A percentile compares a stretch with the other conserved stretches of the same genome.
These are phyloP conservation scores for Gobio gobio DNA, from an alignment of 2,113 vertebrate species.

Conservation along the genomic window DNA sequence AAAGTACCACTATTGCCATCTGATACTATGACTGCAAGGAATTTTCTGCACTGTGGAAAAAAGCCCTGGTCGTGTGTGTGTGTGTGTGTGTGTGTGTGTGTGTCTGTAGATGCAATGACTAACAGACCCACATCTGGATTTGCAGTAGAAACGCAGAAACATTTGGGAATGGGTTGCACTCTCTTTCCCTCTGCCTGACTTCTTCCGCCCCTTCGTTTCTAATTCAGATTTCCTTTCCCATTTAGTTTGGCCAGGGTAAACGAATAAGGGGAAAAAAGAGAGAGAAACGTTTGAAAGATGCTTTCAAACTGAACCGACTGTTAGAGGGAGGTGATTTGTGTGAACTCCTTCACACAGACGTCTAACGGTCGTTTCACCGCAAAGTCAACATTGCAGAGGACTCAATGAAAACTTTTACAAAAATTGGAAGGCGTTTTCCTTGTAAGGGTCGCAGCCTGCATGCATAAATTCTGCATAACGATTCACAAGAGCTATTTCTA, in stretches of 20 bases:
- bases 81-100: background rate
- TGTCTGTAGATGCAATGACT: conserved; percentile 34
- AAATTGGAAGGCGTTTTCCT: conserved; percentile 26
- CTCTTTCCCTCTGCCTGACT: conserved; percentile 33
- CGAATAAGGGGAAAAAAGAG: conserved; percentile 26
- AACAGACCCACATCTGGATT: conserved; percentile 62
- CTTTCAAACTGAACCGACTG: conserved; percentile 46
- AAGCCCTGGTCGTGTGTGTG: background rate
- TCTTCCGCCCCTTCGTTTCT: conserved; percentile 51
- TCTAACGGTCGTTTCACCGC: conserved; percentile 55
- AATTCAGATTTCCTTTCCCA: conserved; percentile 46
- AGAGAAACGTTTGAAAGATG: conserved; percentile 25
- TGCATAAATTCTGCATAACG: conserved; percentile 1
- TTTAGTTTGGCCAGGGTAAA: conserved; percentile 55
- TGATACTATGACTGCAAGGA: background rate
- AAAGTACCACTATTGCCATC: background rate
- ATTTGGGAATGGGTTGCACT: conserved; percentile 47
- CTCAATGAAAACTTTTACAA: conserved; percentile 31
- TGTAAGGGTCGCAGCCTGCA: conserved; percentile 5
- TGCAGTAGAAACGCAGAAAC: conserved; percentile 44
- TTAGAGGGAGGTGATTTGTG: conserved; percentile 42
- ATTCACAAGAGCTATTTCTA: background rate
- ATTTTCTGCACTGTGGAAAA: background rate
- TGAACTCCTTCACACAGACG: conserved; percentile 33
- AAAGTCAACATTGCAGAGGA: conserved; percentile 29